Base-by-base conservation (phyloP, 2,113 vertebrate species). In the Picathartes gymnocephalus region DNA sequence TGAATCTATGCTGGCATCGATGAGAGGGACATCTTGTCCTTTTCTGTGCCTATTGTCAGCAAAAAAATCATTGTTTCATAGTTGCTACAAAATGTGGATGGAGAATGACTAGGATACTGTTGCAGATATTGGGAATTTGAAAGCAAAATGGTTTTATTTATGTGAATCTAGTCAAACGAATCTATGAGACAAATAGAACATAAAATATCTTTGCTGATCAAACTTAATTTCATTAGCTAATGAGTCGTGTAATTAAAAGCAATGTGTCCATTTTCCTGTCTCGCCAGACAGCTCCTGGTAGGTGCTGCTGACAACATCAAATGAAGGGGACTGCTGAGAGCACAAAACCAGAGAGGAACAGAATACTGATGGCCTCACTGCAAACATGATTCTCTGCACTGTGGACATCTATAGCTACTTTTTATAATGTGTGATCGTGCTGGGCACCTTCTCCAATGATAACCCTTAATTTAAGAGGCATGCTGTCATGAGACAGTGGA, bases 171-270 rank as follows among this genome's bases (percentile, higher is more conserved):
- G 40, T 47, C 25, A 80, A 60, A 58, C 27, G 61, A 82, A 90
- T 88, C 51, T 77, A 16, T 64, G 80, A 80, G 37, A 96, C 51
- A 90, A 94, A 91, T 31, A 91, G 57, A 72, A 84, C 37, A 66
- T 35, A 70, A 47, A 90, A 51, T 83, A 92, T 88, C n/a, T 90
- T 95, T 83, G 77, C 44, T 77, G 56, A 90, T 93, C 39, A 81
- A 86, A 90, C 51, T 70, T 91, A 71, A 94, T 93, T 90, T 91
- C 60, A 85, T 92, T 95, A 94, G 40, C 24, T 92, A 94, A 92
- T 80, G 79, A 87, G 64, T 93, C 92, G 80, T 47, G 64, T 81
- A 92, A 95, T 90, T 95, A 86, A 90, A 97, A 85, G 28, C 31
- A 88, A 48, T 71, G 54, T 83, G 71, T 90, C 81, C 69, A 61